These are phyloP conservation scores for Blera fallax DNA, from an alignment of 2,888 invertebrate genomes.

Conservation along the genomic window DNA sequence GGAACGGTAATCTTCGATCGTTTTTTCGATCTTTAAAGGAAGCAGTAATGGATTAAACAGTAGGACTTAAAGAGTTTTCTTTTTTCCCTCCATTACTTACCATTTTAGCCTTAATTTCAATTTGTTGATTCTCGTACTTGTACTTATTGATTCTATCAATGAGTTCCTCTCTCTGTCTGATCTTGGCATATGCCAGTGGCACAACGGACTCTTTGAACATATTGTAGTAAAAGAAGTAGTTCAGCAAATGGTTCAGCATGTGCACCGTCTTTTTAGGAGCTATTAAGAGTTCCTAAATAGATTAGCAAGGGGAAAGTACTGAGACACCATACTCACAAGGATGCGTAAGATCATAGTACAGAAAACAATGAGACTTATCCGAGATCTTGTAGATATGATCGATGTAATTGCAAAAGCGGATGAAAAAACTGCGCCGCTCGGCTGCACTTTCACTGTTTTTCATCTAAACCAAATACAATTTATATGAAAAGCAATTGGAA, in stretches of 20 bases:
- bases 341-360: constrained; percentile 76
- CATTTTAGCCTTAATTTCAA: constrained; percentile 62
- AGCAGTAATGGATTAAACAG: too few relatives aligned
- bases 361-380: constrained; percentile 77
- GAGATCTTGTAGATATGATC: constrained; percentile 78
- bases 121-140: constrained; percentile 72
- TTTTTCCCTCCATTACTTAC: constrained; percentile 65
- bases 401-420: constrained; percentile 76
- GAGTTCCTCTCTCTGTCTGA: constrained; percentile 73
- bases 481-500: neutral
- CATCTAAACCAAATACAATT: constrained; percentile 34
- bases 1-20: constrained; percentile 33
- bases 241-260: constrained; percentile 77
- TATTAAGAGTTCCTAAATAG: constrained; percentile 56
- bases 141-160: constrained; percentile 66
- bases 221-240: constrained; percentile 78
- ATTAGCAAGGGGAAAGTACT: neutral
- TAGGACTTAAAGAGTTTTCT: too few relatives aligned
- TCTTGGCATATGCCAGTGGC: constrained; percentile 72
- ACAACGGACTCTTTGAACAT: constrained; percentile 77
- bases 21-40: constrained; percentile 33
- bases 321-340: constrained; percentile 75
- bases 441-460: constrained; percentile 73
- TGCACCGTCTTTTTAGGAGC: constrained; percentile 78
- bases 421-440: constrained; percentile 76